phyloP scores from a whole-genome alignment of 2,888 invertebrate genomes.

The Drosophila paramelanica region DNA sequence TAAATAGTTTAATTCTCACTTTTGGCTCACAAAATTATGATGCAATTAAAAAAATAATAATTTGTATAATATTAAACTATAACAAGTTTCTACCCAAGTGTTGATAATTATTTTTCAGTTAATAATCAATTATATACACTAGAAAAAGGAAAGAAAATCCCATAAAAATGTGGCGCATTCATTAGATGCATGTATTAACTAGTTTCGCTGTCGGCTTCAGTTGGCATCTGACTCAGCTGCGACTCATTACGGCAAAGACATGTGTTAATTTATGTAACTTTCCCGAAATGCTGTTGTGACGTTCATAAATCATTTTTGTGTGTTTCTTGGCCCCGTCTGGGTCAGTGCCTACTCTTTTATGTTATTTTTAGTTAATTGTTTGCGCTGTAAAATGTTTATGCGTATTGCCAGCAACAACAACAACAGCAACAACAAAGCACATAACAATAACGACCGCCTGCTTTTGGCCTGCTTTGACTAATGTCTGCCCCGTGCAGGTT shows the following conservation, averaged over 20 bases:
- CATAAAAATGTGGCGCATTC: slow-evolving; percentile 16
- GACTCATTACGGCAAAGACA: slow-evolving; percentile 75
- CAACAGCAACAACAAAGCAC: slow-evolving; percentile 19
- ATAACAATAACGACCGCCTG: slow-evolving; percentile 53
- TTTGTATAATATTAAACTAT: no score
- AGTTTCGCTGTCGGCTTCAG: slow-evolving; percentile 31
- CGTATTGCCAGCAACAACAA: slow-evolving; percentile 62
- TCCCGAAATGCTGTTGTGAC: slow-evolving; percentile 68
- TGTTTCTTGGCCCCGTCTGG: slow-evolving; percentile 35
- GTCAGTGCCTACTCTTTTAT: slow-evolving; percentile 72
- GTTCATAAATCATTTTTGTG: slow-evolving; percentile 75
- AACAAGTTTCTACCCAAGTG: no score
- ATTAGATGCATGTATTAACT: slow-evolving; percentile 41
- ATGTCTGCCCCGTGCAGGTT: slow-evolving; percentile 75
- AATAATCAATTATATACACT: background rate
- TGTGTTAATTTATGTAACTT: slow-evolving; percentile 82
- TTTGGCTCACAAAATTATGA: no score
- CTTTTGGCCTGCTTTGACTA: slow-evolving; percentile 74
- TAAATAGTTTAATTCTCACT: no score
- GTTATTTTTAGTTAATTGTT: slow-evolving; percentile 81
- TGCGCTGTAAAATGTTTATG: slow-evolving; percentile 79
- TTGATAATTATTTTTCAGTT: background rate
- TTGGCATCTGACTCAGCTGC: slow-evolving; percentile 35
- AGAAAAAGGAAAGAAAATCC: background rate
- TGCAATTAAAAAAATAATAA: no score